A percentile compares a stretch with the other conserved stretches of the same genome.
These are phyloP conservation scores for Heliconius himera DNA, from an alignment of 1,140 invertebrate species.

Conservation along the genomic window DNA sequence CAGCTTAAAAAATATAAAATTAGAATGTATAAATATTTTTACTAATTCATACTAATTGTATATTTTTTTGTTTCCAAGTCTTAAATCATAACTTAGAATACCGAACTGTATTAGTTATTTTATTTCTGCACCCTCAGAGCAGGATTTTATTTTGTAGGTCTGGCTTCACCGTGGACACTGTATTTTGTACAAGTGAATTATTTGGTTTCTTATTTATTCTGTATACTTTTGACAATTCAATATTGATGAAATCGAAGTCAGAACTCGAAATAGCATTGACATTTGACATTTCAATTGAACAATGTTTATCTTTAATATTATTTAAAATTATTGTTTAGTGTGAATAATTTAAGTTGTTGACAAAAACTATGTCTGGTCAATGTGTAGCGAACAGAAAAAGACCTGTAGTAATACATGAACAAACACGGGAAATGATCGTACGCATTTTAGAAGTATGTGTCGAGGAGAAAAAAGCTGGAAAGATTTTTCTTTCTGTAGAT, in stretches of 20 bases:
- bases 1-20: too few relatives aligned
- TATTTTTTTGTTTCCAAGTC: too few relatives aligned
- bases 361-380: background rate
- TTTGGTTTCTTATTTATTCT: background rate
- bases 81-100: too few relatives aligned
- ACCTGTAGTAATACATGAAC: conserved; percentile 27
- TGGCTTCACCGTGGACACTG: too few relatives aligned
- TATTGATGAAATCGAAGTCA: background rate
- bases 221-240: background rate
- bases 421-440: conserved; percentile 38
- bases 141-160: too few relatives aligned
- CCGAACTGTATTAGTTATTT: too few relatives aligned
- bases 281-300: background rate
- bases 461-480: conserved; percentile 29
- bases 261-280: background rate
- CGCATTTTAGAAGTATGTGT: conserved; percentile 32
- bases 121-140: too few relatives aligned
- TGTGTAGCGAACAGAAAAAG: conserved; percentile 7
- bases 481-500: conserved; percentile 19
- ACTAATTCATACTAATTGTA: too few relatives aligned
- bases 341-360: background rate
- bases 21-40: too few relatives aligned
- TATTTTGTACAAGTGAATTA: too few relatives aligned
- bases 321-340: background rate
- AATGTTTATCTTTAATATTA: background rate